Evolutionary conservation across 2,113 vertebrate species (phyloP), one percentile per base, ranked within the genome.

Genomic region (Sinocyclocheilus anshuiensis): DNA sequence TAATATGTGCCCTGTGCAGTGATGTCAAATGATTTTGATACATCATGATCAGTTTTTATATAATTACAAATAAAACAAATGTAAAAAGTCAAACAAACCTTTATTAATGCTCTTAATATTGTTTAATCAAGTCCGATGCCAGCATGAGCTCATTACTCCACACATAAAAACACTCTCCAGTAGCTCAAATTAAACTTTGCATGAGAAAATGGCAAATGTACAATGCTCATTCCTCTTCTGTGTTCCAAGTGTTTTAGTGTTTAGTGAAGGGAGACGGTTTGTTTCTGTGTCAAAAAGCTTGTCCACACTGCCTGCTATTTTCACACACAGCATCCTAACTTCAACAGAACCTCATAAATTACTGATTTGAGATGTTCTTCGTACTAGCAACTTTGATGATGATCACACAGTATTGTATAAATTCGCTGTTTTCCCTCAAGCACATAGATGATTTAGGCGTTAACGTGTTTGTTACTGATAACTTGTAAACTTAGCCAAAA

Each of bases 281-380:
- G 33, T 10, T 72, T 72, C 9, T 39, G 36, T 72, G 16, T 72
- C 20, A 72, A 5, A 55, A 55, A 72, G 9, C 69, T 72, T 22
- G 69, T 72, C 33, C 33, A 33, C 18, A 22, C 67, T 71, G 29
- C 18, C 69, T 72, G 18, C 9, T 22, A 22, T 72, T 6, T 42
- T 42, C 20, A 72, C 18, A 72, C 9, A 72, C 1, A 0, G 69
- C 69, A 42, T 39, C 7, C 18, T 72, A 39, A 20, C 33, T 72
- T 72, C 18, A 72, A 22, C 33, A 39, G 69, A 72, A 72, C 29
- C 69, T 72, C 16, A 72, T 39, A 72, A 72, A 72, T 72, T 72
- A 39, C 69, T 39, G 1, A 72, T 72, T 72, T 39, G 69, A 72
- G 18, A 72, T 39, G 4, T 72, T 39, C 33, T 71, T 71, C 3